phyloP scores from a whole-genome alignment of 2,888 invertebrate genomes.

The Lepas anatifera region DNA sequence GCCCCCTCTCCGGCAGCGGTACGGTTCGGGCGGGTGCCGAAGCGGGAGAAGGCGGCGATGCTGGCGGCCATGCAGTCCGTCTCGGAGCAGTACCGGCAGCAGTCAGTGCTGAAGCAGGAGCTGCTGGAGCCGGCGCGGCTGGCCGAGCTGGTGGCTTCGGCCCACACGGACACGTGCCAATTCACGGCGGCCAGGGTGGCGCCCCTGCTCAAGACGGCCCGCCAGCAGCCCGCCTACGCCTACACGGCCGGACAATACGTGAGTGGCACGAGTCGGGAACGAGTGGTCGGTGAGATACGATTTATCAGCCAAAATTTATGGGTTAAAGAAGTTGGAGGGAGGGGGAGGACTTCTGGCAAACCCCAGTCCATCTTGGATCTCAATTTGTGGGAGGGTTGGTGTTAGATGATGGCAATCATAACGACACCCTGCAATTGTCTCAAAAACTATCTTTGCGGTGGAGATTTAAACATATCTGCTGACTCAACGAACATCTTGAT shows the following conservation, averaged over 20 bases:
- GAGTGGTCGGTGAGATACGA: no score
- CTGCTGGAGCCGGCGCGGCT: conserved; percentile 77
- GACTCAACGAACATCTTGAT: no score
- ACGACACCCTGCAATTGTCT: no score
- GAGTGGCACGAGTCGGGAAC: no score
- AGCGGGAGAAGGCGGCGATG: conserved; percentile 97
- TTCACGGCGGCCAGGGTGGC: conserved; percentile 87
- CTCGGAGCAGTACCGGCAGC: conserved; percentile 78
- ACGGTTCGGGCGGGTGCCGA: conserved; percentile 98
- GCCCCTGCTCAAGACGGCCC: conserved; percentile 69
- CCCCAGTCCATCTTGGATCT: no score
- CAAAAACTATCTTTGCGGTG: no score
- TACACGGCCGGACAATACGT: background rate
- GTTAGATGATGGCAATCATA: no score
- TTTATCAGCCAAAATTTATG: no score
- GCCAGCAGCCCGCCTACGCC: conserved; percentile 70
- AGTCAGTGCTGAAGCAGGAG: conserved; percentile 79
- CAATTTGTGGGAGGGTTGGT: no score
- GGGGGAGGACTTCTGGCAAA: no score
- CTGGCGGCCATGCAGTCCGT: conserved; percentile 98
- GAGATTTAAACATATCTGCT: no score
- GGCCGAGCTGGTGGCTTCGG: conserved; percentile 73
- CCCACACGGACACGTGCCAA: conserved; percentile 92
- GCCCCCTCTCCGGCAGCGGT: conserved; percentile 63
- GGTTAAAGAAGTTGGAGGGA: no score